Conservation (phyloP, 92 coral and sea anemone genomes). For the Epizoanthus stellaris region DNA sequence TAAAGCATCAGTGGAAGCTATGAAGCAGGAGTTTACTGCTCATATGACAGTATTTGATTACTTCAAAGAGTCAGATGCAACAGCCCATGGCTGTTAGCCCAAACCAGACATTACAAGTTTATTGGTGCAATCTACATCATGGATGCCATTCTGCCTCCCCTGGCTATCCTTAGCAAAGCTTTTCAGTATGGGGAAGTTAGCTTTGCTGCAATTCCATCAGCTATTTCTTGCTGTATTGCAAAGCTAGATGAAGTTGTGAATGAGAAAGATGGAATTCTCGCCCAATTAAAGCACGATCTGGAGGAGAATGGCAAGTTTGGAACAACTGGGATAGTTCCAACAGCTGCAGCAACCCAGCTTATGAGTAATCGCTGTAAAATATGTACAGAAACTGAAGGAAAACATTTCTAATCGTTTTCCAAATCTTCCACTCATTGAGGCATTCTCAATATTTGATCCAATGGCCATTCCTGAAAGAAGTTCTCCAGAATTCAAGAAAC, state of each 20-base stretch:
- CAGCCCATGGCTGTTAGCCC: conserved; percentile 52
- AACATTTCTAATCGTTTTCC: conserved; percentile 46
- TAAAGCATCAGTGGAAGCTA: no score
- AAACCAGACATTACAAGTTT: conserved; percentile 39
- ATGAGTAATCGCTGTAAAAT: conserved; percentile 33
- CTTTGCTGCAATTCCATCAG: conserved; percentile 54
- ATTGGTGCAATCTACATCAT: conserved; percentile 52
- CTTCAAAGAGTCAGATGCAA: conserved; percentile 52
- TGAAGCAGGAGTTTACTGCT: conserved; percentile 46
- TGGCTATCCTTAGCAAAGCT: conserved; percentile 55
- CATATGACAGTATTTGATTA: conserved; percentile 48
- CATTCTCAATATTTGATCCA: conserved; percentile 48
- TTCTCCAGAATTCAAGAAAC: conserved; percentile 31
- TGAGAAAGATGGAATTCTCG: conserved; percentile 49
- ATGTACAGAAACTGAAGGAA: conserved; percentile 36
- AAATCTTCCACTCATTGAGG: conserved; percentile 44
- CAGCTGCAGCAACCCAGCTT: conserved; percentile 36
- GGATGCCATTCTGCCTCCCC: conserved; percentile 53
- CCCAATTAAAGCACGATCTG: conserved; percentile 46
- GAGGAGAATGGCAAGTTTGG: conserved; percentile 49
- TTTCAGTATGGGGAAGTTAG: conserved; percentile 50
- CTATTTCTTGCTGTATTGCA: conserved; percentile 51
- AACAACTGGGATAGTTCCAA: conserved; percentile 41
- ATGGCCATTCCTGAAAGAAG: conserved; percentile 40
- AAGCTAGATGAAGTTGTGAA: conserved; percentile 55